Conservation (phyloP, 2,113 vertebrate species). For the Phrynosoma platyrhinos region DNA sequence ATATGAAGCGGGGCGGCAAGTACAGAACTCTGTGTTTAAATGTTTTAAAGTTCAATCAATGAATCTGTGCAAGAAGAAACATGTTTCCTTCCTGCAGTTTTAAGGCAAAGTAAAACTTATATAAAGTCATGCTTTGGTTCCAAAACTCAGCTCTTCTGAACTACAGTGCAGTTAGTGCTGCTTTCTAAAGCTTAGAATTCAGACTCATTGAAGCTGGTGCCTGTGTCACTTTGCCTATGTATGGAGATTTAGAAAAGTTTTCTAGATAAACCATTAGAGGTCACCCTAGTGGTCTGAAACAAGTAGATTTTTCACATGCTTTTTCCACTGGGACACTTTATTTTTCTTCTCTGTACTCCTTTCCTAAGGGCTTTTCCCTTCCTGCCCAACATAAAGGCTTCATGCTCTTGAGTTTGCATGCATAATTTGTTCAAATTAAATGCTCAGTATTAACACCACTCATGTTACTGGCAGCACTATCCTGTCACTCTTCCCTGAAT, state of each 20-base stretch:
- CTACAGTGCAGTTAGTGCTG: background rate
- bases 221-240: background rate
- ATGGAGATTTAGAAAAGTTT: constrained; percentile 2
- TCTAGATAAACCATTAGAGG: background rate
- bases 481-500: constrained; percentile 35
- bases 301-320: background rate
- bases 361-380: background rate
- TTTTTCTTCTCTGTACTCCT: background rate
- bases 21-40: background rate
- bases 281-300: background rate
- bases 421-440: background rate
- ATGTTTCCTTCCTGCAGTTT: background rate
- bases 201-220: background rate
- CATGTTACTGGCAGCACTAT: constrained; percentile 10
- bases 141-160: background rate
- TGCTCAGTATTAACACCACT: constrained; percentile 20
- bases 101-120: background rate
- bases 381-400: background rate
- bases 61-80: constrained; percentile 3
- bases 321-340: background rate
- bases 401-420: constrained; percentile 18
- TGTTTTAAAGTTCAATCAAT: background rate
- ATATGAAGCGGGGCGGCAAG: background rate
- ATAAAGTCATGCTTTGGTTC: constrained; percentile 10
- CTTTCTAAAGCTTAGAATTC: background rate